Percentiles rank a stretch among this genome's conserved stretches.
Evolutionary conservation across 2,797 vertebrate species (phyloP).

Genomic region (Podarcis lilfordi): DNA sequence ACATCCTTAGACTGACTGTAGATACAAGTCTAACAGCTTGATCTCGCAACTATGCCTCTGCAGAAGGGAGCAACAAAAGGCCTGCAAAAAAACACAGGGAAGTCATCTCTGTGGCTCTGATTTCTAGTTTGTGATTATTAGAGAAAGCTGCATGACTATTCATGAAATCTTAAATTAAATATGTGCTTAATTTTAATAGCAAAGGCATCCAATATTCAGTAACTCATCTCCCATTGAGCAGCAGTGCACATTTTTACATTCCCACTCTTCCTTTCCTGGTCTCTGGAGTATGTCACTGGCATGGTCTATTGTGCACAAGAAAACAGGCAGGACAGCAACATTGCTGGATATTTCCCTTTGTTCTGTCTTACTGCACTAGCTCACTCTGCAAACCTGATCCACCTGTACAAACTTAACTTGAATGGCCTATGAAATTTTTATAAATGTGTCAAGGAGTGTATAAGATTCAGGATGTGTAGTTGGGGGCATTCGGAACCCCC

Average conservation of each 20-base stretch:
- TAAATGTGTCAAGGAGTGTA: conserved; percentile 5
- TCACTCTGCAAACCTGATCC: conserved; percentile 30
- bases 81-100: neutral
- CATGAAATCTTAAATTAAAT: conserved; percentile 63
- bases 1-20: neutral
- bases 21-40: neutral
- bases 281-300: conserved; percentile 23
- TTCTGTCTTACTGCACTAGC: conserved; percentile 44
- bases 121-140: conserved; percentile 64
- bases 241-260: conserved; percentile 19
- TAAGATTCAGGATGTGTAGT: neutral
- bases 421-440: conserved; percentile 21
- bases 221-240: conserved; percentile 44
- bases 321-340: conserved; percentile 12
- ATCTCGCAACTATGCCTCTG: neutral
- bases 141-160: conserved; percentile 52
- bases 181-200: conserved; percentile 68
- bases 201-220: conserved; percentile 44
- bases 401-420: conserved; percentile 36
- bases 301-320: conserved; percentile 34
- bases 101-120: neutral
- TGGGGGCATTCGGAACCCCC: neutral
- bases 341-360: conserved; percentile 43
- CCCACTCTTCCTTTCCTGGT: conserved; percentile 37
- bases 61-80: neutral